Percentiles rank a stretch among this genome's conserved stretches.
phyloP scores from a whole-genome alignment of 2,113 vertebrate genomes.

The Oceanodroma tethys region DNA sequence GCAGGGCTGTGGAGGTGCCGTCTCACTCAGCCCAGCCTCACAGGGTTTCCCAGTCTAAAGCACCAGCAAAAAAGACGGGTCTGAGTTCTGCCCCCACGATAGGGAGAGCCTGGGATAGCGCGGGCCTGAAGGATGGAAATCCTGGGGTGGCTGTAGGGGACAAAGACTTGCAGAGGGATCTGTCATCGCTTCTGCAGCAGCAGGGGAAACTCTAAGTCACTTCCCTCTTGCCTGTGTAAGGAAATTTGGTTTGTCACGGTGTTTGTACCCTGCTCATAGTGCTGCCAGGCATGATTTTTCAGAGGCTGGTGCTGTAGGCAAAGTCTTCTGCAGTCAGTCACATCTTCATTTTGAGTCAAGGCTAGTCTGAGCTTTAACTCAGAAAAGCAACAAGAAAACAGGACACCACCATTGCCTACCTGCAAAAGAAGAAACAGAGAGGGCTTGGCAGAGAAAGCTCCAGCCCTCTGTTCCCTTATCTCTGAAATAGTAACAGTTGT shows the following conservation, averaged over 20 bases:
- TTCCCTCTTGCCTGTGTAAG: background rate
- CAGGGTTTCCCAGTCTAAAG: background rate
- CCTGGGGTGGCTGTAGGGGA: background rate
- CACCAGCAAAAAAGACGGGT: background rate
- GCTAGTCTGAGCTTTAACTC: background rate
- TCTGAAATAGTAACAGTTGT: background rate
- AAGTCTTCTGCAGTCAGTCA: background rate
- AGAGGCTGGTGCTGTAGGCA: background rate
- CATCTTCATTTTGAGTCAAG: background rate
- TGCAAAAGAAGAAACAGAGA: background rate
- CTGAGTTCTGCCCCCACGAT: background rate
- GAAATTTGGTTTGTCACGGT: background rate
- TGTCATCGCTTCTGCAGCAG: background rate
- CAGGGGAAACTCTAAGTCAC: background rate
- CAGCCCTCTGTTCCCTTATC: background rate
- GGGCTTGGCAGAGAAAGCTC: background rate
- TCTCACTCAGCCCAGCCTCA: background rate
- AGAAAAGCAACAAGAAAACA: background rate
- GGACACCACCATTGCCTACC: background rate
- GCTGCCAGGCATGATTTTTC: background rate
- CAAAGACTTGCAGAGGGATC: background rate
- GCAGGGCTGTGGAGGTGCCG: background rate
- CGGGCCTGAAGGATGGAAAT: background rate
- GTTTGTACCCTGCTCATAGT: background rate
- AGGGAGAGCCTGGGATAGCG: background rate